Evolutionary conservation across 37 sponge, comb jelly and placozoan species (phyloP).

Genomic region (Halisarca cf. caerulea): DNA sequence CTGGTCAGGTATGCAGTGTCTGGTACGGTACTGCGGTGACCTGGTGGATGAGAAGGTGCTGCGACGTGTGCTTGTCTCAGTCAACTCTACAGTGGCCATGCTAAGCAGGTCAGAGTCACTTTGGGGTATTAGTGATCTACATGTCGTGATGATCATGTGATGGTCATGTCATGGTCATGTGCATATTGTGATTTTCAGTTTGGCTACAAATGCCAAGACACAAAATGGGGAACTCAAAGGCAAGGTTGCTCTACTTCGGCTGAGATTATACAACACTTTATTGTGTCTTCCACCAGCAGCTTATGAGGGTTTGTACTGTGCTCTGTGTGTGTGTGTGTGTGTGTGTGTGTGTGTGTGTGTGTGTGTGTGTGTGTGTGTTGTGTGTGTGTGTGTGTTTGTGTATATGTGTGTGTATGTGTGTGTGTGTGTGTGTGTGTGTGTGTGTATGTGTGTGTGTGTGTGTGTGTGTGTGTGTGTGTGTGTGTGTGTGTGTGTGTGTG

Average conservation of each 20-base stretch:
- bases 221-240: slow-evolving; percentile 87
- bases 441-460: background rate
- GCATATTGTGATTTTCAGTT: slow-evolving; percentile 4
- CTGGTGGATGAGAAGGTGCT: slow-evolving; percentile 79
- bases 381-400: background rate
- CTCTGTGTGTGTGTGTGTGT: background rate
- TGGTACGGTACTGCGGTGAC: slow-evolving; percentile 82
- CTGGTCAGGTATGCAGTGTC: slow-evolving; percentile 63
- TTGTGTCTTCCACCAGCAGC: slow-evolving; percentile 43
- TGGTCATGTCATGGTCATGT: background rate
- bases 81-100: slow-evolving; percentile 87
- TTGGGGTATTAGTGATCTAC: background rate
- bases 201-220: slow-evolving; percentile 50
- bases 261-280: slow-evolving; percentile 78
- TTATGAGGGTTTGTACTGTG: slow-evolving; percentile 63
- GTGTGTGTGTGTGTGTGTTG: too few species aligned
- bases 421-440: background rate
- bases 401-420: slow-evolving; percentile 2
- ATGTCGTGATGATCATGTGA: background rate
- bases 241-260: slow-evolving; percentile 73
- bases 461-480: slow-evolving; percentile 6
- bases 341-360: too few species aligned
- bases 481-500: slow-evolving; percentile 35
- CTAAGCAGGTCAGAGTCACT: slow-evolving; percentile 54
- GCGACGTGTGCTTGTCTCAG: slow-evolving; percentile 72